Evolutionary conservation across 2,113 vertebrate genomes (phyloP), one percentile per base, ranked within the genome.

Genomic region (Oriolus oriolus): DNA sequence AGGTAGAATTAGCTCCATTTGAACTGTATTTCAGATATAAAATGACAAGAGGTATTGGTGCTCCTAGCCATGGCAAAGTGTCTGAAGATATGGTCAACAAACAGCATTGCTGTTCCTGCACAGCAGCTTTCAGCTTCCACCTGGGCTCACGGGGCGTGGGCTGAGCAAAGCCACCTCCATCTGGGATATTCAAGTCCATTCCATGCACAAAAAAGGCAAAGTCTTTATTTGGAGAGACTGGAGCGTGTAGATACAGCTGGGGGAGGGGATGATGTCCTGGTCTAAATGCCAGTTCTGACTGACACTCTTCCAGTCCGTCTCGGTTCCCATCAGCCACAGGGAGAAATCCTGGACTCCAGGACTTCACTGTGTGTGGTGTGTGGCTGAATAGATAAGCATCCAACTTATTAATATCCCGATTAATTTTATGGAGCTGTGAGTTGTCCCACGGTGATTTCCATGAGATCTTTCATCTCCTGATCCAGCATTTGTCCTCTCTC

Each of bases 191-290:
- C 42, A 28, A 22, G 19, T 30, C 21, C 14, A 18, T 87, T 44
- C 65, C n/a, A 10, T 15, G 15, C 15, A 49, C 20, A 24, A 52
- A 87, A n/a, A 79, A 45, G 35, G 21, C 4, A 37, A 50, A 76
- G 35, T n/a, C n/a, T 85, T 68, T 39, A 7, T n/a, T 49, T 54
- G 44, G 37, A 53, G 54, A 69, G 52, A 20, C 30, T 2, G 5
- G 22, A 60, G 22, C 0, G 0, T 56, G 24, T 5, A 9, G n/a
- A 26, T 52, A 31, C 1, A 12, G 19, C 63, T 73, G 50, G 53
- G 47, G 44, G 37, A 74, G 30, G 27, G 22, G 11, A 50, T 0
- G 2, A 21, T 16, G 33, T 49, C 84, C 87, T 23, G 24, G 7
- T 68, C 45, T 83, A 24, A 61, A 13, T 23, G 5, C 30, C 59